phyloP scores from a whole-genome alignment of 2,888 invertebrate species.

The Elegia similella region DNA sequence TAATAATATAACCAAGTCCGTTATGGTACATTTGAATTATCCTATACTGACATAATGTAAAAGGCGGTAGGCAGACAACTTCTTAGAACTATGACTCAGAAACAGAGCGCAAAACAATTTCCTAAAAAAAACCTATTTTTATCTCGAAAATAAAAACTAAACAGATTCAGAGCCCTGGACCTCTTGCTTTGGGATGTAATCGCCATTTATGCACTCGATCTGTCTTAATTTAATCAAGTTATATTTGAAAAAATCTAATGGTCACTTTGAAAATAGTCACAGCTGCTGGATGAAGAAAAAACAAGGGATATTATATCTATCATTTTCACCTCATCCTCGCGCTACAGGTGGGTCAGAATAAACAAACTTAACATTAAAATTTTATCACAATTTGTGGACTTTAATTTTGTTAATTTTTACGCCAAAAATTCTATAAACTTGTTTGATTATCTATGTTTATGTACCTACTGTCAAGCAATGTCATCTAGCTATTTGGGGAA shows the following conservation, averaged over 20 bases:
- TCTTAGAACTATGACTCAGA: slow-evolving; percentile 75
- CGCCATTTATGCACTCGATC: neutral
- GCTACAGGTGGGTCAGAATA: neutral
- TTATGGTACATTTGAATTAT: slow-evolving; percentile 74
- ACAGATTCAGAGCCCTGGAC: neutral
- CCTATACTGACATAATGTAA: slow-evolving; percentile 79
- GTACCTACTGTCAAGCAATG: too few species aligned
- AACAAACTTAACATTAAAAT: slow-evolving; percentile 2
- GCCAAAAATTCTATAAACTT: neutral
- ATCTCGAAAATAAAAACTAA: neutral
- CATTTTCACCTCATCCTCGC: slow-evolving; percentile 18
- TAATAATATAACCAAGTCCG: slow-evolving; percentile 80
- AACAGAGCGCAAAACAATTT: slow-evolving; percentile 59
- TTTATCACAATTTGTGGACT: slow-evolving; percentile 7
- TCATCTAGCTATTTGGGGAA: too few species aligned
- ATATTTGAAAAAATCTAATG: too few species aligned
- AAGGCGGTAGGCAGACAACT: slow-evolving; percentile 81
- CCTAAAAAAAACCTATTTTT: neutral
- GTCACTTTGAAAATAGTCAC: slow-evolving; percentile 18
- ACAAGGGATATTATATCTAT: slow-evolving; percentile 29
- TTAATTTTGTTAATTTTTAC: neutral
- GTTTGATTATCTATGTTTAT: too few species aligned
- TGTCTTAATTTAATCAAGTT: neutral
- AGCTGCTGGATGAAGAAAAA: slow-evolving; percentile 32
- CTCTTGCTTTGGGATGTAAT: neutral